Conservation (phyloP, 2,113 vertebrate genomes). For the Xerus inauris region DNA sequence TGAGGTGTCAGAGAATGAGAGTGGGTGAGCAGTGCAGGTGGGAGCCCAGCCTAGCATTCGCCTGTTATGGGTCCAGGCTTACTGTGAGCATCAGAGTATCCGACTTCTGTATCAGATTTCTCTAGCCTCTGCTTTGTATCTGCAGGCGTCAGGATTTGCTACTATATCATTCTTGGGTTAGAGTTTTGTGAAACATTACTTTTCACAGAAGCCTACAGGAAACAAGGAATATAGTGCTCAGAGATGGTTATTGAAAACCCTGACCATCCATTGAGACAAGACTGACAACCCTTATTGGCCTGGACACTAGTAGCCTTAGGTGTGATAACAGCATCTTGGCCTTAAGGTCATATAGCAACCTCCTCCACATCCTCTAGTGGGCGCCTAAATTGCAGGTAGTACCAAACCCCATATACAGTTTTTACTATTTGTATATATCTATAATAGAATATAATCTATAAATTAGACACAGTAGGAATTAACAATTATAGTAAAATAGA, state of each 20-base stretch:
- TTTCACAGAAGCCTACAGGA: neutral
- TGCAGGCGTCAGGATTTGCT: neutral
- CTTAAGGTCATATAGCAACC: no score
- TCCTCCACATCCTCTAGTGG: neutral
- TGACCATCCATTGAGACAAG: neutral
- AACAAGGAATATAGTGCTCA: no score
- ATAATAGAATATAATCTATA: no score
- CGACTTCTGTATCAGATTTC: rapidly evolving
- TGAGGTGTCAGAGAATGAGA: neutral
- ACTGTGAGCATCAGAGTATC: neutral
- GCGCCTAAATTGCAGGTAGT: neutral
- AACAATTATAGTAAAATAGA: neutral
- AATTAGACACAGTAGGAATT: no score
- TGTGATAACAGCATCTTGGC: neutral
- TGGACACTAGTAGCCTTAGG: rapidly evolving
- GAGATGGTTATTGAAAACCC: no score
- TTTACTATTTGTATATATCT: no score
- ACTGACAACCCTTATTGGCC: neutral
- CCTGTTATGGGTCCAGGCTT: neutral
- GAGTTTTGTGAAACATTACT: neutral
- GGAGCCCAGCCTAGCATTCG: no score
- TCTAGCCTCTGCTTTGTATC: neutral
- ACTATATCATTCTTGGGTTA: rapidly evolving
- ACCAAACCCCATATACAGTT: no score
- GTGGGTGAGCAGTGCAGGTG: neutral